Evolutionary conservation across 2,113 vertebrate species (phyloP), one percentile per base, ranked within the genome.

Genomic region (Tachycineta bicolor): DNA sequence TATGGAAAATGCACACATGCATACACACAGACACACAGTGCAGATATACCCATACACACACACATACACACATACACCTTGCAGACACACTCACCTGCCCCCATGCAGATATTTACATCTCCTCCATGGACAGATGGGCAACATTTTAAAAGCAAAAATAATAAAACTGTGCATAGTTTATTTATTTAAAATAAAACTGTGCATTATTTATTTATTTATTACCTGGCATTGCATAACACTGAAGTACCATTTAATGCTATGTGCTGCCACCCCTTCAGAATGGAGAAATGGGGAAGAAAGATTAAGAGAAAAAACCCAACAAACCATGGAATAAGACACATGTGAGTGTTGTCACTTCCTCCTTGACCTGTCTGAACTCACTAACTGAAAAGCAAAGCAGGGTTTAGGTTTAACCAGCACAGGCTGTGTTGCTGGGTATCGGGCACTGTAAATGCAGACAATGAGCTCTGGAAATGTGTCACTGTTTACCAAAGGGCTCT

Each of bases 1-100:
- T 97, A 97, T 92, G 96, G 96, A 97, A 96, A 80, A 95, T 37
- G 33, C 88, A 89, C 53, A 90, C 76, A 85, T 28, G 76, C 77
- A 63, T 41, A 41, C 43, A 10, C 39, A 10, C 77, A 46, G 62
- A 44, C 55, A 58, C 39, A 23, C 76, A 89, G 65, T 90, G 94
- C 69, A 82, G 87, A 93, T 91, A 95, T 64, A 75, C 74, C 46
- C 5, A 49, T 0, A 60, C 34, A 60, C 24, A 60, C 24, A 60
- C 17, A 63, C 33, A 26, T 31, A 4, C 49, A 14, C 2, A 37
- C 37, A 37, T 10, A 37, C 14, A 46, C 55, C 81, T 49, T 47
- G 34, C 80, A 91, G 34, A 24, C 55, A 68, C 19, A 4, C 69
- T 80, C 58, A n/a, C 31, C 44, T 73, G 78, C 75, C 29, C 44